phyloP scores from a whole-genome alignment of 2,113 vertebrate genomes.

The Psittacus erithacus region DNA sequence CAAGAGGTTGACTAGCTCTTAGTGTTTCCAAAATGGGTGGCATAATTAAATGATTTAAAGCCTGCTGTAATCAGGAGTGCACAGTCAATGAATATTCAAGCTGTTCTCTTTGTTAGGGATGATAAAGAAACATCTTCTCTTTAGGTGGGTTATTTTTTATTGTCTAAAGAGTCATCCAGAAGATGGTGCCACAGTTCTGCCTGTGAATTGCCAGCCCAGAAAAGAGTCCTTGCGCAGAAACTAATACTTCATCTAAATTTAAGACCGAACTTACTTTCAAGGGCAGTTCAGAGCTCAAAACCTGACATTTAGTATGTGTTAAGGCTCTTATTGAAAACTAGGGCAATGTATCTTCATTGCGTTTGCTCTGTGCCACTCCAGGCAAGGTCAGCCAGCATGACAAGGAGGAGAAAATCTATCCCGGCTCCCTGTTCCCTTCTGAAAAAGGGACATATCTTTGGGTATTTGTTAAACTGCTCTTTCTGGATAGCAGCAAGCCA shows the following conservation, averaged over 20 bases:
- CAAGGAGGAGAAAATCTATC: neutral
- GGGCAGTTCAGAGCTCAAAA: conserved; percentile 4
- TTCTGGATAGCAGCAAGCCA: neutral
- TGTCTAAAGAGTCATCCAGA: conserved; percentile 70
- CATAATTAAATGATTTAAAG: conserved; percentile 71
- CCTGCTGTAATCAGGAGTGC: conserved; percentile 58
- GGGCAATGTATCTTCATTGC: conserved; percentile 19
- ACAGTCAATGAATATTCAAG: conserved; percentile 76
- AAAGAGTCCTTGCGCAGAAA: neutral
- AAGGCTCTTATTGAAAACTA: conserved; percentile 34
- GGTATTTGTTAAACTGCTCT: neutral
- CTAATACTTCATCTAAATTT: neutral
- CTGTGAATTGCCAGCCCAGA: conserved; percentile 36
- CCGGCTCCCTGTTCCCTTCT: neutral
- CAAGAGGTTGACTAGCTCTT: conserved; percentile 61
- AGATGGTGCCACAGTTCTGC: conserved; percentile 78
- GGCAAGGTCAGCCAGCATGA: conserved; percentile 53
- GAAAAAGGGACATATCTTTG: neutral
- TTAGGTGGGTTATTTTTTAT: conserved; percentile 35
- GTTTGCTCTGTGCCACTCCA: conserved; percentile 39
- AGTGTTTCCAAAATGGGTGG: conserved; percentile 62
- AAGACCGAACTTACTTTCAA: conserved; percentile 41
- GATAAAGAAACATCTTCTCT: neutral
- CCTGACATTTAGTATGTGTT: neutral
- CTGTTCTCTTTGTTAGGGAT: conserved; percentile 45